Conservation (phyloP, 2,113 vertebrate genomes). For the Zeus faber region DNA sequence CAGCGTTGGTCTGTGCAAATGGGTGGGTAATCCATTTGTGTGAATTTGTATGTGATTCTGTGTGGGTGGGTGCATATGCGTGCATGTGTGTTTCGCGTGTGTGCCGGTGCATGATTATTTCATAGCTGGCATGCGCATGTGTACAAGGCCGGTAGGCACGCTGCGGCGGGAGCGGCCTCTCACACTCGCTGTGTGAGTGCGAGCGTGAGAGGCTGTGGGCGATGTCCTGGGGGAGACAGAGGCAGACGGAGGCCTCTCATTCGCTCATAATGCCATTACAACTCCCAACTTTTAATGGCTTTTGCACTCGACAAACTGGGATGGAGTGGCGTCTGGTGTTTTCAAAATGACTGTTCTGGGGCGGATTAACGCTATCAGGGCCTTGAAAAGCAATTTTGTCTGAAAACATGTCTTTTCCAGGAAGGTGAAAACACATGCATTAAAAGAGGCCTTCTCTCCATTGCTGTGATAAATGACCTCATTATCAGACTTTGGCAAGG, state of each 20-base stretch:
- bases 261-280: slow-evolving; percentile 57
- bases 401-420: slow-evolving; percentile 50
- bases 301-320: slow-evolving; percentile 47
- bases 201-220: slow-evolving; percentile 3
- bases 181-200: no score
- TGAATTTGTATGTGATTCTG: background rate
- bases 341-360: slow-evolving; percentile 54
- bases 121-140: background rate
- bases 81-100: background rate
- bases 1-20: no score
- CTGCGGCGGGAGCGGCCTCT: slow-evolving; percentile 1
- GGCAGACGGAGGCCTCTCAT: slow-evolving; percentile 28
- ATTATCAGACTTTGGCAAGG: slow-evolving; percentile 45
- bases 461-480: slow-evolving; percentile 59
- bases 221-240: slow-evolving; percentile 29
- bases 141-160: no score
- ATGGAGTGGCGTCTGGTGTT: slow-evolving; percentile 39
- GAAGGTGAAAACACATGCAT: slow-evolving; percentile 47
- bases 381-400: slow-evolving; percentile 60
- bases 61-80: background rate
- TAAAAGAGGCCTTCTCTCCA: slow-evolving; percentile 47
- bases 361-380: slow-evolving; percentile 66
- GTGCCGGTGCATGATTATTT: background rate
- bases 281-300: slow-evolving; percentile 71
- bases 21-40: background rate